Evolutionary conservation across 2,797 vertebrate genomes (phyloP).

Genomic region (Enteromius treurensis): DNA sequence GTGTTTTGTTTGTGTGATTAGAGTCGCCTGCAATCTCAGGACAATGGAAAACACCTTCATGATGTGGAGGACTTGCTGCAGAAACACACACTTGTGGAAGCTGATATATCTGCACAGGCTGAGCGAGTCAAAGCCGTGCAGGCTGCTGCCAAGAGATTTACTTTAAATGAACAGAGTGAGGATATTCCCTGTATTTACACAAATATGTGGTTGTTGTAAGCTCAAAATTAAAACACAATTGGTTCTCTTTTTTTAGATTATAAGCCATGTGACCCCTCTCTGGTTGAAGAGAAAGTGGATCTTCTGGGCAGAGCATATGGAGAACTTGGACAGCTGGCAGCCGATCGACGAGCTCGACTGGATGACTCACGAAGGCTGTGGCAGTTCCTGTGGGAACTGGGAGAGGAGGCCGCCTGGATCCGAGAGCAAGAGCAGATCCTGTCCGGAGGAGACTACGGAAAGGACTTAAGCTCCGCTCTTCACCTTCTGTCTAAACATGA

Average conservation of each 20-base stretch:
- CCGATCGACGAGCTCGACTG: conserved; percentile 75
- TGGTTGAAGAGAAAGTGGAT: conserved; percentile 84
- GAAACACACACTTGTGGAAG: conserved; percentile 91
- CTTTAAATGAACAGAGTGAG: conserved; percentile 81
- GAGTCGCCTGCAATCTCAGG: conserved; percentile 90
- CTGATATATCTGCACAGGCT: conserved; percentile 90
- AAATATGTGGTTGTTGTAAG: not conserved
- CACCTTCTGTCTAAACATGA: conserved; percentile 91
- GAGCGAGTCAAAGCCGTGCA: conserved; percentile 88
- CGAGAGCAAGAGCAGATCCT: conserved; percentile 93
- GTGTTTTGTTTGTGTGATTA: conserved; percentile 63
- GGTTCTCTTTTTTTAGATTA: conserved; percentile 76
- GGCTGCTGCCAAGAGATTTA: conserved; percentile 84
- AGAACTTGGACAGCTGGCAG: conserved; percentile 84
- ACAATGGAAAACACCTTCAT: conserved; percentile 91
- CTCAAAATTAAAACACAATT: not conserved
- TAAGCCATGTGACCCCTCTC: conserved; percentile 89
- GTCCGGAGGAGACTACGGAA: conserved; percentile 86
- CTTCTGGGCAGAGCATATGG: conserved; percentile 84
- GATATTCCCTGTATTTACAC: conserved; percentile 2
- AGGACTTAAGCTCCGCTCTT: conserved; percentile 87
- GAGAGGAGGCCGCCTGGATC: conserved; percentile 93
- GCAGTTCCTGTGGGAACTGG: conserved; percentile 94
- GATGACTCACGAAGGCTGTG: conserved; percentile 90
- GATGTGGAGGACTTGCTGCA: conserved; percentile 94